Evolutionary conservation across 2,888 invertebrate genomes (phyloP).

Genomic region (Volucella zonaria): DNA sequence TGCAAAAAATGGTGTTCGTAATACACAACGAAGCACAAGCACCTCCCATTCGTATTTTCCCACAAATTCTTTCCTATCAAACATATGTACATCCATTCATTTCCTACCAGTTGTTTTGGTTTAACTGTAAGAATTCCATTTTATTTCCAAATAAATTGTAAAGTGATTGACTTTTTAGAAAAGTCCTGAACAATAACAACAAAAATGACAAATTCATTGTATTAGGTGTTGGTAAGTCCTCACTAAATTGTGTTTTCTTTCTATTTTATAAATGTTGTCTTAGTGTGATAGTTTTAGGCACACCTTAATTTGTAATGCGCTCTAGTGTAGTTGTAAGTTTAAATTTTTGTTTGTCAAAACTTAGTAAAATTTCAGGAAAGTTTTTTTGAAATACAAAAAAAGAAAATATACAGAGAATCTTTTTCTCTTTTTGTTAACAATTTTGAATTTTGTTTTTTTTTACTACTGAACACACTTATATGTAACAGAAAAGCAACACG

Average conservation of each 20-base stretch:
- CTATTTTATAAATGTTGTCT: conserved; percentile 32
- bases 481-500: too few relatives aligned
- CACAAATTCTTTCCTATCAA: conserved; percentile 34
- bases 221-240: conserved; percentile 36
- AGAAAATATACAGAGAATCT: conserved; percentile 30
- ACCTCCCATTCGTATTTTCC: conserved; percentile 34
- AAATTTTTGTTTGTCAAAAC: conserved; percentile 25
- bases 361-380: conserved; percentile 30
- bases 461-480: background rate
- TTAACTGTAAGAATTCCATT: conserved; percentile 60
- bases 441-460: background rate
- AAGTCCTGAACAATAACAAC: background rate
- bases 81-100: conserved; percentile 12
- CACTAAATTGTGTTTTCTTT: conserved; percentile 21
- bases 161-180: conserved; percentile 35
- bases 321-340: conserved; percentile 35
- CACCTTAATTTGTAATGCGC: conserved; percentile 5
- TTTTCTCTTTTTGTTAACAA: conserved; percentile 42
- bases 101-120: conserved; percentile 21
- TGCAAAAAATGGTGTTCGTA: conserved; percentile 16
- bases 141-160: conserved; percentile 43
- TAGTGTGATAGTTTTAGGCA: conserved; percentile 17
- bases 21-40: conserved; percentile 66
- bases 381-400: conserved; percentile 8
- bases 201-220: conserved; percentile 45